Percentiles rank a stretch among this genome's conserved stretches.
These are phyloP conservation scores for Capitulum mitella DNA, from an alignment of 2,888 invertebrate species.

Conservation along the genomic window DNA sequence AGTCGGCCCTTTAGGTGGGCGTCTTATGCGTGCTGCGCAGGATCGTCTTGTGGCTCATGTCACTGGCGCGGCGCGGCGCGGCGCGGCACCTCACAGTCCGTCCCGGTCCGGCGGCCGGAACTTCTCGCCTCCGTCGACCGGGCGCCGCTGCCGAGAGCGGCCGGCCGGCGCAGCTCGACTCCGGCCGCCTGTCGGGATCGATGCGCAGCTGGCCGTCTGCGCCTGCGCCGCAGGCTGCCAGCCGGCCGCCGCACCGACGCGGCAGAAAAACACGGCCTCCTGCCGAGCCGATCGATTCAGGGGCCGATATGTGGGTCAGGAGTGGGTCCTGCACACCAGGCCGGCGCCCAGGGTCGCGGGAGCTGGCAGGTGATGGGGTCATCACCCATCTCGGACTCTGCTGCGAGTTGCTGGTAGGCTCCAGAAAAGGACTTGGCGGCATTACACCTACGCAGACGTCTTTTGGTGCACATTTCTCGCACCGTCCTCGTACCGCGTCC, in stretches of 20 bases:
- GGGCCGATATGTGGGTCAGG: background rate
- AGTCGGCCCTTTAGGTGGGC: background rate
- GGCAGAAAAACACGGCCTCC: background rate
- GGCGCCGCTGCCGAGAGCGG: background rate
- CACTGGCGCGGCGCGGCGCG: background rate
- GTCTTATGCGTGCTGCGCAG: background rate
- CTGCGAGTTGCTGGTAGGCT: background rate
- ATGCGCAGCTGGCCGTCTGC: background rate
- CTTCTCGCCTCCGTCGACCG: background rate
- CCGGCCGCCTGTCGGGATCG: constrained; percentile 8
- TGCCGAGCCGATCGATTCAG: background rate
- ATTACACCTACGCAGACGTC: too few species aligned
- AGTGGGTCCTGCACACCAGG: background rate
- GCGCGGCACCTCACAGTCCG: background rate
- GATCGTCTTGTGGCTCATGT: background rate
- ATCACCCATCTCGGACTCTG: background rate
- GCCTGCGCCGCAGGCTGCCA: constrained; percentile 12
- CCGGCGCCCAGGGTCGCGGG: background rate
- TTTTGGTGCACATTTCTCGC: background rate
- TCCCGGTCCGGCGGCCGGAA: background rate
- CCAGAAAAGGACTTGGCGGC: background rate
- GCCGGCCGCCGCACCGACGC: background rate
- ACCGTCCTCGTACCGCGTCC: too few species aligned
- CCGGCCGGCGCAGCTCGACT: background rate
- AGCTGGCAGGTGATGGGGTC: background rate